Evolutionary conservation across 2,797 vertebrate species (phyloP), one percentile per base, ranked within the genome.

Genomic region (Onychomys arenicola): DNA sequence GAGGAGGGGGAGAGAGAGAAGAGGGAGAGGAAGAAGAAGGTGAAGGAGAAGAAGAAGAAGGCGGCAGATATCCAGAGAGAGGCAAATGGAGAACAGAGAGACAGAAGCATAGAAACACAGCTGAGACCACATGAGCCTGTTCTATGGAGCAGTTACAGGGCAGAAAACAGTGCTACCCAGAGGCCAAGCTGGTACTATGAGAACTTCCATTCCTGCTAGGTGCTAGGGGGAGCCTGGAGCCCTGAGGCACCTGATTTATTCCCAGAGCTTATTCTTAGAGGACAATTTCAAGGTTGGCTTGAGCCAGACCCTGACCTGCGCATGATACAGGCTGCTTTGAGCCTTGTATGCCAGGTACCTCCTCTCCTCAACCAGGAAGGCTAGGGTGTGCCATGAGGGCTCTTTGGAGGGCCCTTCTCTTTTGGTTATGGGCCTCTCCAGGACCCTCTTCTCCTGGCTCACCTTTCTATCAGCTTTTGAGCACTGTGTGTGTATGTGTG

Each of bases 141-240:
- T 84, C 81, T 93, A 77, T 88, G 75, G 32, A 93, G 82, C 80
- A 73, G 34, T 75, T 94, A 90, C 59, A 84, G 89, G 92, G 71
- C 43, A 14, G 78, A 57, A 85, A 49, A 77, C 93, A 94, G 90
- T 73, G 0, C 4, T 59, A 9, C 76, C 94, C 61, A 89, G 59
- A 73, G 93, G 67, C 92, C 86, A 0, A 80, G 91, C 29, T 32
- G 49, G 0, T 13, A 1, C 90, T 63, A 67, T 71, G 25, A 87
- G 78, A 57, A 27, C 17, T 10, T 84, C 29, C 65, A 91, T 63
- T 59, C 37, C 78, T 76, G n/a, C 12, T 55, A 27, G 32, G 59
- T 37, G 13, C 78, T n/a, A 16, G 19, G 25, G 76, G n/a, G 11
- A 59, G 46, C 23, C 67, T 52, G 46, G n/a, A 27, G 29, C 27